A percentile compares a stretch with the other conserved stretches of the same genome.
Evolutionary conservation across 2,888 invertebrate genomes (phyloP).

Genomic region (Sinohyriopsis cumingii): DNA sequence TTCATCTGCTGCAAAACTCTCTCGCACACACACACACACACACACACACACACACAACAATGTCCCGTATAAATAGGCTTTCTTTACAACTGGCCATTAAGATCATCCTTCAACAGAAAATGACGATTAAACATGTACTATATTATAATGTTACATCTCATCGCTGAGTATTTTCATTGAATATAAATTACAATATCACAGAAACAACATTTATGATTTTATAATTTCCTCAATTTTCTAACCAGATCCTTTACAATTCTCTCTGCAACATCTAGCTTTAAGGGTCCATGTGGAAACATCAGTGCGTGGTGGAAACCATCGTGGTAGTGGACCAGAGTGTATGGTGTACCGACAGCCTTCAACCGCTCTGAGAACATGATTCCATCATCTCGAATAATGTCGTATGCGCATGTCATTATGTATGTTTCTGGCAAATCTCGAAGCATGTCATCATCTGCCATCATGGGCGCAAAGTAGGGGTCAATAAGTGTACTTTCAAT

Average conservation of each 20-base stretch:
- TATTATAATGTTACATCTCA: too few relatives aligned
- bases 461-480: conserved; percentile 62
- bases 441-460: conserved; percentile 56
- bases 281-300: conserved; percentile 48
- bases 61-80: too few relatives aligned
- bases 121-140: too few relatives aligned
- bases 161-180: background rate
- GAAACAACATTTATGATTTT: conserved; percentile 1
- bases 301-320: conserved; percentile 54
- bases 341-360: conserved; percentile 50
- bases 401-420: conserved; percentile 67
- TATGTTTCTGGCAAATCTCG: conserved; percentile 62
- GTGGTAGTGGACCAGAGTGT: conserved; percentile 45
- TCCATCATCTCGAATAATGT: conserved; percentile 69
- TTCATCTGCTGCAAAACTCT: too few relatives aligned
- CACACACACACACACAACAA: too few relatives aligned
- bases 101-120: too few relatives aligned
- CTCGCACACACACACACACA: too few relatives aligned
- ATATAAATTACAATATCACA: background rate
- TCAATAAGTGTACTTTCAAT: conserved; percentile 36
- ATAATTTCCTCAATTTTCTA: conserved; percentile 18
- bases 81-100: too few relatives aligned
- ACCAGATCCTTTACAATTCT: conserved; percentile 45
- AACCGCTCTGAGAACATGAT: conserved; percentile 65
- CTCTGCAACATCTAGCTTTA: conserved; percentile 37